These are phyloP conservation scores for Conus canariensis DNA, from an alignment of 2,888 invertebrate species.

Conservation along the genomic window DNA sequence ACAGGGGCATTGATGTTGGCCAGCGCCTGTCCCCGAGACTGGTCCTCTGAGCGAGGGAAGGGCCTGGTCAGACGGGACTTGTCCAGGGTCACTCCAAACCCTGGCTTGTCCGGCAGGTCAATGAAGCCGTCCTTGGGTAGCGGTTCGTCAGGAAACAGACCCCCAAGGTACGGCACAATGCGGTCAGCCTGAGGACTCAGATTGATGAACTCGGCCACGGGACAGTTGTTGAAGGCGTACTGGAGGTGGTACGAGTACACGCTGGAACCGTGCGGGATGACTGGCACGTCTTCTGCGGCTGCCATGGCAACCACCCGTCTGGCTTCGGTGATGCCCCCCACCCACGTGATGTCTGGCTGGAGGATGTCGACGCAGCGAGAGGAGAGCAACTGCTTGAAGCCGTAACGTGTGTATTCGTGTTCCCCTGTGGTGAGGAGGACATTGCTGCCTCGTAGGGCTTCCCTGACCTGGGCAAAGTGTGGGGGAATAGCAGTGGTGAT, in stretches of 20 bases:
- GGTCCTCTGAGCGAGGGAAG: slow-evolving; percentile 63
- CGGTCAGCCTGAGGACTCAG: slow-evolving; percentile 70
- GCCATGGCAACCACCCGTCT: slow-evolving; percentile 74
- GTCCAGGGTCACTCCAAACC: slow-evolving; percentile 74
- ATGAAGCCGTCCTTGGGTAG: slow-evolving; percentile 73
- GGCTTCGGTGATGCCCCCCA: slow-evolving; percentile 76
- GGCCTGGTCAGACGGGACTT: slow-evolving; percentile 67
- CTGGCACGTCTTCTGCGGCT: slow-evolving; percentile 70
- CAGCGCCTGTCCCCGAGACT: slow-evolving; percentile 64
- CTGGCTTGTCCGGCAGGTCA: slow-evolving; percentile 71
- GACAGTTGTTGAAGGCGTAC: slow-evolving; percentile 75
- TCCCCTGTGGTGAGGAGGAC: slow-evolving; percentile 75
- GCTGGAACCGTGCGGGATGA: slow-evolving; percentile 76
- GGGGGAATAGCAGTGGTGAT: neutral
- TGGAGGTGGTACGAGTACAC: slow-evolving; percentile 76
- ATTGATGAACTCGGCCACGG: slow-evolving; percentile 75
- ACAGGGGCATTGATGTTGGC: slow-evolving; percentile 60
- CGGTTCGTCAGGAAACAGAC: slow-evolving; percentile 75
- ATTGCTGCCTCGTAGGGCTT: slow-evolving; percentile 63
- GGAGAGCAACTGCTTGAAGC: slow-evolving; percentile 70
- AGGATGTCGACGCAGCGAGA: slow-evolving; percentile 74
- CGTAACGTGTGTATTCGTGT: slow-evolving; percentile 76
- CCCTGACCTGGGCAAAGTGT: slow-evolving; percentile 54
- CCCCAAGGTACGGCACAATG: slow-evolving; percentile 75
- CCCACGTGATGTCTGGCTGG: slow-evolving; percentile 77